These are phyloP conservation scores for Rhinoptilus africanus DNA, from an alignment of 2,113 vertebrate genomes.

Conservation along the genomic window DNA sequence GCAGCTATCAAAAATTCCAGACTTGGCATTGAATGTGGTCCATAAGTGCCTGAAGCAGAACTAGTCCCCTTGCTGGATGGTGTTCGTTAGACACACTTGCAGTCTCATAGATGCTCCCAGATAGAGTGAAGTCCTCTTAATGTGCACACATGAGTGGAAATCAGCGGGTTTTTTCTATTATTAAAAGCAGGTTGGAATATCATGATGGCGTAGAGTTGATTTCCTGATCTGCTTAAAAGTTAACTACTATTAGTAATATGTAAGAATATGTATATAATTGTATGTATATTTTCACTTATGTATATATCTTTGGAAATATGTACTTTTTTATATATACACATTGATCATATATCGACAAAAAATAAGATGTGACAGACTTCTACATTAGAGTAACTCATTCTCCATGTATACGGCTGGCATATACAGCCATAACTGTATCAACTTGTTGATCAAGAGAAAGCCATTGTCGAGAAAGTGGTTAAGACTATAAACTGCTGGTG, in stretches of 20 bases:
- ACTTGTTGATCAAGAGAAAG: not conserved
- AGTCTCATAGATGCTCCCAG: not conserved
- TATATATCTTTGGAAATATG: not conserved
- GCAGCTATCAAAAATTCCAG: not conserved
- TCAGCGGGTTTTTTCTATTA: not conserved
- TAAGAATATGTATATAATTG: not conserved
- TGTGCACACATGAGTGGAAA: not conserved
- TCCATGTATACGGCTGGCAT: not conserved
- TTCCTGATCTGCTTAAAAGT: not conserved
- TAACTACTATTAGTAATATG: not conserved
- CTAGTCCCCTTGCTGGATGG: not conserved
- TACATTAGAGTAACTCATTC: not conserved
- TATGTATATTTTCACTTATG: not conserved
- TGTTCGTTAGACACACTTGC: not conserved
- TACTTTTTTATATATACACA: not conserved
- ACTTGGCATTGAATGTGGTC: not conserved
- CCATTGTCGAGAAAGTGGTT: not conserved
- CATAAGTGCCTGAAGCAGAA: not conserved
- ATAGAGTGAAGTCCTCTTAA: not conserved
- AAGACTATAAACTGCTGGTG: not conserved
- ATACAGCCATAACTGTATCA: not conserved
- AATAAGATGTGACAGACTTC: not conserved
- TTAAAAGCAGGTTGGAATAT: not conserved
- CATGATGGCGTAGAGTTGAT: not conserved
- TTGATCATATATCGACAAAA: not conserved